These are phyloP conservation scores for Drosophila suzukii DNA, from an alignment of 1,140 invertebrate genomes.

Conservation along the genomic window DNA sequence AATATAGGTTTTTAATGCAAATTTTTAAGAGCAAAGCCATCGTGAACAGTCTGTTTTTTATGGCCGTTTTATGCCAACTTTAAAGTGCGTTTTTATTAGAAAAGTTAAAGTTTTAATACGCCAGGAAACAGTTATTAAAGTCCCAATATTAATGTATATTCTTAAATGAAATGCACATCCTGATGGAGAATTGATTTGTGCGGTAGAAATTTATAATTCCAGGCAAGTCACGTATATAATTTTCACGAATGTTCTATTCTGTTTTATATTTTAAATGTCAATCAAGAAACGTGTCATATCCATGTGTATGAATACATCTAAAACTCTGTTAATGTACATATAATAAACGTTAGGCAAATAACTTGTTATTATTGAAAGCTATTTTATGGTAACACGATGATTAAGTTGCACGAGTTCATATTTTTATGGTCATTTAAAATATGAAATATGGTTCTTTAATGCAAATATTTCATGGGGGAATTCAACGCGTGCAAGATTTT, in stretches of 20 bases:
- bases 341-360: neutral
- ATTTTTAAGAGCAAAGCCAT: neutral
- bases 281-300: neutral
- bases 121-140: neutral
- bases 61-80: neutral
- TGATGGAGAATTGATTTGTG: neutral
- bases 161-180: neutral
- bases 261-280: neutral
- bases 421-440: neutral
- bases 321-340: neutral
- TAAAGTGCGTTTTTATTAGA: neutral
- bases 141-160: too few species aligned
- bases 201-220: neutral
- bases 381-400: neutral
- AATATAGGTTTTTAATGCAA: constrained; percentile 14
- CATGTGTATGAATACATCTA: neutral
- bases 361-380: neutral
- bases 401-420: neutral
- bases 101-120: neutral
- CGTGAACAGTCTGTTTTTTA: constrained; percentile 8
- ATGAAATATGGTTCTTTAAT: constrained; percentile 1
- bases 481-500: neutral
- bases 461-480: neutral
- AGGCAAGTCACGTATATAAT: neutral
- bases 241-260: neutral